Percentiles rank a stretch among this genome's conserved stretches.
phyloP scores from a whole-genome alignment of 2,888 invertebrate species.

The Hecatera dysodea region DNA sequence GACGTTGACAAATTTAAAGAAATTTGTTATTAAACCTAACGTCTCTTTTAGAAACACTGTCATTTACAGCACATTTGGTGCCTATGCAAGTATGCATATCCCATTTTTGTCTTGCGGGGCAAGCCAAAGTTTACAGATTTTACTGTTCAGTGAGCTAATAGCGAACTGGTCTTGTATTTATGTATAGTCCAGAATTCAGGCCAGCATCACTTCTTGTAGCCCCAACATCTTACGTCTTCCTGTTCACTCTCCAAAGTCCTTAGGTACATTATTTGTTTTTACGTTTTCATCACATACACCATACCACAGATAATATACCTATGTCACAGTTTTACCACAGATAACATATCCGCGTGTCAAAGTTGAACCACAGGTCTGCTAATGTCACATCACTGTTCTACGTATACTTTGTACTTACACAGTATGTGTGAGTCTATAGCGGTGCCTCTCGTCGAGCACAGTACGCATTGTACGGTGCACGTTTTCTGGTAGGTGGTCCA shows the following conservation, averaged over 20 bases:
- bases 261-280: constrained; percentile 7
- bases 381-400: constrained; percentile 24
- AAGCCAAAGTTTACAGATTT: background rate
- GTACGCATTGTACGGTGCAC: constrained; percentile 93
- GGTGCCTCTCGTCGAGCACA: constrained; percentile 90
- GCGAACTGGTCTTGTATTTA: background rate
- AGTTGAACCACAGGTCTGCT: constrained; percentile 12
- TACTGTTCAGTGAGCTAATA: constrained; percentile 8
- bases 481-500: constrained; percentile 96
- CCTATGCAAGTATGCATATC: background rate
- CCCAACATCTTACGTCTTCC: background rate
- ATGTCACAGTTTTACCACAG: constrained; percentile 7
- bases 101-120: constrained; percentile 8
- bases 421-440: constrained; percentile 85
- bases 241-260: constrained; percentile 10
- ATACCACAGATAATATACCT: constrained; percentile 16
- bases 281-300: constrained; percentile 12
- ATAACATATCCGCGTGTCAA: constrained; percentile 19
- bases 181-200: background rate
- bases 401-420: constrained; percentile 66
- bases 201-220: constrained; percentile 24
- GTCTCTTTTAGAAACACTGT: background rate
- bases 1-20: background rate
- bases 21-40: background rate
- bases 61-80: constrained; percentile 11